phyloP scores from a whole-genome alignment of 2,113 vertebrate species.

The Ranitomeya imitator region DNA sequence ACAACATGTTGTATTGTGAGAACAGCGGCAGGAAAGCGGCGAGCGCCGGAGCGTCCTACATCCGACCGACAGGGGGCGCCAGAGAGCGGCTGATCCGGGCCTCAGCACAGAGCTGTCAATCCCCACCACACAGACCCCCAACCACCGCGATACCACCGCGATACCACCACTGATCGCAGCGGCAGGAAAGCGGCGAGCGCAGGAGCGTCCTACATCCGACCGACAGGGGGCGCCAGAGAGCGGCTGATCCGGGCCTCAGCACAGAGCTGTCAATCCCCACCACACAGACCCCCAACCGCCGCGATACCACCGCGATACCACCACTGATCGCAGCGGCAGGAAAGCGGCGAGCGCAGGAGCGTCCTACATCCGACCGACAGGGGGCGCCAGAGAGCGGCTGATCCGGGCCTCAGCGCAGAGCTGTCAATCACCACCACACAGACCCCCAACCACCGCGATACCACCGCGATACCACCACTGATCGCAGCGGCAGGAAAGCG shows the following conservation, averaged over 20 bases:
- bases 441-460: not conserved
- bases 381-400: no score
- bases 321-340: not conserved
- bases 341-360: not conserved
- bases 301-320: no score
- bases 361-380: not conserved
- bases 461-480: no score
- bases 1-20: constrained; percentile 23
- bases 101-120: not conserved
- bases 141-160: no score
- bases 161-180: no score
- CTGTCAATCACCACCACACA: not conserved
- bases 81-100: no score
- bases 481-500: not conserved
- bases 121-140: not conserved
- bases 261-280: not conserved
- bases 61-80: not conserved
- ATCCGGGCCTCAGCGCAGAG: not conserved
- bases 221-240: no score
- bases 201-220: not conserved
- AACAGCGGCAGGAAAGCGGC: not conserved
- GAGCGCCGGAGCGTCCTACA: not conserved
- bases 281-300: not conserved
- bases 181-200: not conserved
- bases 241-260: not conserved